Evolutionary conservation across 2,797 vertebrate genomes (phyloP), one percentile per base, ranked within the genome.

Genomic region (Myotis planiceps): DNA sequence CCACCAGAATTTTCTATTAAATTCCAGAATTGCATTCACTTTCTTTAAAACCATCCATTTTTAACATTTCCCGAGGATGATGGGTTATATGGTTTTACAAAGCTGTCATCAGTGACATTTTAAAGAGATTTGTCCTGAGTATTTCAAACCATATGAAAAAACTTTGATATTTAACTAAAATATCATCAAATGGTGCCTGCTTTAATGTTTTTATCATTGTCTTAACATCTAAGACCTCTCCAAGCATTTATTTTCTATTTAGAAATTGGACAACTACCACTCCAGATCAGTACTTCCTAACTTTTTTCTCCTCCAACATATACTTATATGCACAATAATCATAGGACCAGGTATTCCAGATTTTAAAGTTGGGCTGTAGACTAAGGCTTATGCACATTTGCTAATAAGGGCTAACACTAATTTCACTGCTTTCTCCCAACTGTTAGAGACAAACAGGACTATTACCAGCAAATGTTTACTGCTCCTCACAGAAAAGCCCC

Each of bases 141-240:
- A 92, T 94, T 93, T 82, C 55, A 92, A 71, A 78, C 87, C 83
- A 80, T 80, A 94, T 66, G 32, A 83, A 90, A 92, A 97, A 96
- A 87, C 80, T 96, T 95, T 98, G 74, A 34, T 94, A 97, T 97
- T 19, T 93, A 96, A 97, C 65, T 29, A 92, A 97, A 90, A 97
- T 98, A 94, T 97, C 84, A 96, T 63, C 71, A 97, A 96, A 92
- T 29, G 10, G 42, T 21, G 4, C 32, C 45, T 79, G n/a, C 32
- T 96, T 4, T 94, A 25, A 92, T 92, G 79, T 94, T 72, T 90
- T 97, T 95, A 71, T 90, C 92, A 95, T 72, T 82, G 47, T 89
- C 84, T 93, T 89, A 81, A 75, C 25, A 34, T 60, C 9, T 51
- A 85, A 82, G 63, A 66, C 9, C 18, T 66, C 60, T 80, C 23